phyloP scores from a whole-genome alignment of 2,113 vertebrate genomes.

The Brachypodius melanocephalos region DNA sequence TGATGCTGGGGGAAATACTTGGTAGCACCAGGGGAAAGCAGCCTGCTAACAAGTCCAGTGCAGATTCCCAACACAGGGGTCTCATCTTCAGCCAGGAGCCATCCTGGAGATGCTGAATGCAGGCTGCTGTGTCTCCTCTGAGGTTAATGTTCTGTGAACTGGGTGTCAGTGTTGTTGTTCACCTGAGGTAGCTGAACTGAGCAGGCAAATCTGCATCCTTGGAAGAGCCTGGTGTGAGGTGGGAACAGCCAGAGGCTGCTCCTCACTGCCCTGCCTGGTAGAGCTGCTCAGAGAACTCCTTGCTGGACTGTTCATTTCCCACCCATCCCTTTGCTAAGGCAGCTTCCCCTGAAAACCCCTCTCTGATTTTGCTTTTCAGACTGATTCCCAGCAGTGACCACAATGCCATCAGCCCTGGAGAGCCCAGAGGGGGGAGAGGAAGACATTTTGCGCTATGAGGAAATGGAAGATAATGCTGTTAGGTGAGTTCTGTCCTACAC shows the following conservation, averaged over 20 bases:
- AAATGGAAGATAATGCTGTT: slow-evolving; percentile 7
- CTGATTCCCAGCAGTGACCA: not conserved
- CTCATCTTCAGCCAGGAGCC: not conserved
- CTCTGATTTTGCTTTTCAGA: not conserved
- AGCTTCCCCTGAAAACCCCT: not conserved
- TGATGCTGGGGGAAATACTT: fast-evolving
- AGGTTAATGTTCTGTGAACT: not conserved
- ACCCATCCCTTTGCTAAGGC: not conserved
- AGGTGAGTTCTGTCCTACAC: slow-evolving; percentile 38
- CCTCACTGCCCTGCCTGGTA: fast-evolving
- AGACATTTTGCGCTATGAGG: not conserved
- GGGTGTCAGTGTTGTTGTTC: not conserved
- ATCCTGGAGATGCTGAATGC: not conserved
- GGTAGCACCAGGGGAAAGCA: not conserved
- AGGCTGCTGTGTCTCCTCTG: not conserved
- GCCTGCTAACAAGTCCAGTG: not conserved
- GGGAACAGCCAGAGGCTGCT: not conserved
- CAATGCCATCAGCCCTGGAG: slow-evolving; percentile 51
- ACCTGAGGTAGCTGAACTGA: not conserved
- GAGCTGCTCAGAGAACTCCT: not conserved
- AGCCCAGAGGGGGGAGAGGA: slow-evolving; percentile 49
- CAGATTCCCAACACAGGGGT: not conserved
- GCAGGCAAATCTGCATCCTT: not conserved
- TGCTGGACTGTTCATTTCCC: not conserved
- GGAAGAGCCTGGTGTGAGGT: not conserved